These are phyloP conservation scores for Dione vanillae DNA, from an alignment of 2,888 invertebrate species.

Conservation along the genomic window DNA sequence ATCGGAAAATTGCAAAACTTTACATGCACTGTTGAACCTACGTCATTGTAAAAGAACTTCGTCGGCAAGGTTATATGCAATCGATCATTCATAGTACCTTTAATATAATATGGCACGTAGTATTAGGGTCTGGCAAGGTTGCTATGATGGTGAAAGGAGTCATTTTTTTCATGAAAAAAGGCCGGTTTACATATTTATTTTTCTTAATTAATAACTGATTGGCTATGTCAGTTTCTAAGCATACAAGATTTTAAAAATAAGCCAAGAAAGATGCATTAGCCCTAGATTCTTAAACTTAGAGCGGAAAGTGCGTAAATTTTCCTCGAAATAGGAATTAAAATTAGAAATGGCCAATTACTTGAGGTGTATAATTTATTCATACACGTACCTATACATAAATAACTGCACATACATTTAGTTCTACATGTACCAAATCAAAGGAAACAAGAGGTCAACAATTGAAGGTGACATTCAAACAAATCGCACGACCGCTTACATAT, in stretches of 20 bases:
- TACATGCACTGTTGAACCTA: conserved; percentile 38
- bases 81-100: conserved; percentile 38
- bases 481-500: conserved; percentile 37
- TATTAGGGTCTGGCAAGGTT: conserved; percentile 44
- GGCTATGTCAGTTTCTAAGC: not conserved
- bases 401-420: conserved; percentile 17
- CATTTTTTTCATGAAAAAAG: conserved; percentile 26
- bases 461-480: conserved; percentile 46
- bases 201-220: not conserved
- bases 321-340: not conserved
- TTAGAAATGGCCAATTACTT: not conserved
- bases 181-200: not conserved
- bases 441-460: conserved; percentile 41
- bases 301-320: not conserved
- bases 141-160: conserved; percentile 40
- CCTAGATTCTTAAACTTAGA: too few relatives aligned
- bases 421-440: conserved; percentile 38
- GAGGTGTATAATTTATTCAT: conserved; percentile 16
- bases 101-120: conserved; percentile 34
- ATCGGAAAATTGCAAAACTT: conserved; percentile 37
- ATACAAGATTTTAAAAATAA: not conserved
- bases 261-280: too few relatives aligned
- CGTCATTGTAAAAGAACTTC: conserved; percentile 42
- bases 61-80: conserved; percentile 42
- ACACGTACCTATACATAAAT: not conserved